Evolutionary conservation across 2,113 vertebrate species (phyloP).

Genomic region (Silurus meridionalis): DNA sequence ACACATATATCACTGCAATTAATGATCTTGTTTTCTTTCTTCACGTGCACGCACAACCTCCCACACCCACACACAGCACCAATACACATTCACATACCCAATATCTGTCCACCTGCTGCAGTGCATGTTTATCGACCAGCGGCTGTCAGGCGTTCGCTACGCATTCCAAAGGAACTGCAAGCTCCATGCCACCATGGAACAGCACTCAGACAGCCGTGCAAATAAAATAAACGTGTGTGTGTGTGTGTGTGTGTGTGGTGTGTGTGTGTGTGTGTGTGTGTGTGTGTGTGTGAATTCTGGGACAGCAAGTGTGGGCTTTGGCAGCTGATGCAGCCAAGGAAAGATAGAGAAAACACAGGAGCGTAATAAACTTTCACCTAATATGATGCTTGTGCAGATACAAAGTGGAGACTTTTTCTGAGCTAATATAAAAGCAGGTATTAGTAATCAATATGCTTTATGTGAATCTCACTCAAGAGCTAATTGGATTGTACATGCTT

Average conservation of each 20-base stretch:
- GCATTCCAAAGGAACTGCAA: slow-evolving; percentile 35
- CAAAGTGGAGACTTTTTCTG: neutral
- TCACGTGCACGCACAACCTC: neutral
- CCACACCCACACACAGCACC: neutral
- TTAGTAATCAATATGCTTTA: neutral
- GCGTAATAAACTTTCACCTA: slow-evolving; percentile 12
- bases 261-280: slow-evolving; percentile 28
- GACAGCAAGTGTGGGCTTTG: slow-evolving; percentile 66
- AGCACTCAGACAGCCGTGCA: slow-evolving; percentile 70
- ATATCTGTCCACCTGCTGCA: slow-evolving; percentile 29
- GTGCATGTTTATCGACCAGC: slow-evolving; percentile 27
- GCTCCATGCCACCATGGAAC: slow-evolving; percentile 22
- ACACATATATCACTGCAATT: neutral
- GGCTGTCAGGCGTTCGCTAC: slow-evolving; percentile 30
- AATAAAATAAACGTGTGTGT: slow-evolving; percentile 71
- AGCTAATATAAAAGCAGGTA: neutral
- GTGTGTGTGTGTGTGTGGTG: slow-evolving; percentile 50
- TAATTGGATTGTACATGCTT: neutral
- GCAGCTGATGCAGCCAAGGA: slow-evolving; percentile 50
- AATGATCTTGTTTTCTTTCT: neutral
- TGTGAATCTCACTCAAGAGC: neutral
- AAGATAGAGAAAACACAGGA: slow-evolving; percentile 37
- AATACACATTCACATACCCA: neutral
- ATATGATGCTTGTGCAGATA: neutral
- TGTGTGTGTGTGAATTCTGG: slow-evolving; percentile 68